These are phyloP conservation scores for Drosophila quadrilineata DNA, from an alignment of 1,140 invertebrate genomes.

Conservation along the genomic window DNA sequence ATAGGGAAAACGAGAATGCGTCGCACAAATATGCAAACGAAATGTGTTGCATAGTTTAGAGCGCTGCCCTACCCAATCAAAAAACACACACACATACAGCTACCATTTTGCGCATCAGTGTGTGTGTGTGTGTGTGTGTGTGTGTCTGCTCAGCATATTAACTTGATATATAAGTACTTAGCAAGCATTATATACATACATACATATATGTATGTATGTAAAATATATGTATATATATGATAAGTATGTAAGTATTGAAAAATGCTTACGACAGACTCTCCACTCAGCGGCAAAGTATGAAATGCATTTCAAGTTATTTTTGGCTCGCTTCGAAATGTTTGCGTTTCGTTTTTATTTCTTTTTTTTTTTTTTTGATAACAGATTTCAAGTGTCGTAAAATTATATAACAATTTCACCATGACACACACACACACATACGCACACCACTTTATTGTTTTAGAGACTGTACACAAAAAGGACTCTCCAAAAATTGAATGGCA, in stretches of 20 bases:
- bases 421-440: slow-evolving; percentile 9
- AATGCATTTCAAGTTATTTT: slow-evolving; percentile 2
- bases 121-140: slow-evolving; percentile 3
- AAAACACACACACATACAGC: too few relatives aligned
- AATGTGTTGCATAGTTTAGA: slow-evolving; percentile 76
- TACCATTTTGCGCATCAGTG: slow-evolving; percentile 2
- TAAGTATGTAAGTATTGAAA: too few relatives aligned
- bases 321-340: neutral
- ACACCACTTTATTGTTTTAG: too few relatives aligned
- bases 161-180: slow-evolving; percentile 66
- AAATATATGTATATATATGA: too few relatives aligned
- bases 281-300: neutral
- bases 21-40: slow-evolving; percentile 66
- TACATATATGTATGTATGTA: too few relatives aligned
- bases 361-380: neutral
- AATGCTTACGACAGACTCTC: slow-evolving; percentile 58
- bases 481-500: too few relatives aligned
- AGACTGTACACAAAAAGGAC: too few relatives aligned
- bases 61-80: slow-evolving; percentile 26
- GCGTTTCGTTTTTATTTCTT: neutral
- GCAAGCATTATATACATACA: slow-evolving; percentile 52
- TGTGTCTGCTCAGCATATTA: slow-evolving; percentile 49
- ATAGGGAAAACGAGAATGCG: slow-evolving; percentile 10
- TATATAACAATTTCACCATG: slow-evolving; percentile 6
- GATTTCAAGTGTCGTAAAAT: slow-evolving; percentile 28